phyloP scores from a whole-genome alignment of 1,140 invertebrate genomes.

The Magallana ariakensis region DNA sequence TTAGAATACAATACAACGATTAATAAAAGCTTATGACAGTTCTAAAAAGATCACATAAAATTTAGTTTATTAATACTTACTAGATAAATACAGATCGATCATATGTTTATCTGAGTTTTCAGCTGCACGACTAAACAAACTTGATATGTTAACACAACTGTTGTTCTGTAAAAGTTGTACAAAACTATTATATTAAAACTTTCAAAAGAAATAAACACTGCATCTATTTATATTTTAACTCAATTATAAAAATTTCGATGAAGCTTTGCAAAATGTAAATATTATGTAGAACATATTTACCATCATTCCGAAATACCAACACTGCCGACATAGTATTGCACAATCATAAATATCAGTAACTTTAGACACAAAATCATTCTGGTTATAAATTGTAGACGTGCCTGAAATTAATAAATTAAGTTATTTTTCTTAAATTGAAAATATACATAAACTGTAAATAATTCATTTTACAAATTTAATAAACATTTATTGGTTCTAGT shows the following conservation, averaged over 20 bases:
- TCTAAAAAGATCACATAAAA: too few species aligned
- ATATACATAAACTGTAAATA: too few species aligned
- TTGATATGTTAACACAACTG: background rate
- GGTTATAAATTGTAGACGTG: background rate
- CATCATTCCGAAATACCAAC: constrained; percentile 17
- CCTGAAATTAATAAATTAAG: background rate
- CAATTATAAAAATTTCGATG: too few species aligned
- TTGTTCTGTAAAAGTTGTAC: background rate
- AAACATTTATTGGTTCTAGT: too few species aligned
- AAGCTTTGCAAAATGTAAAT: too few species aligned
- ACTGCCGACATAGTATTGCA: background rate
- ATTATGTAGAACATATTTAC: background rate
- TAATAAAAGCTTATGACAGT: background rate
- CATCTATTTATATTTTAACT: too few species aligned
- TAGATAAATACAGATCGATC: background rate
- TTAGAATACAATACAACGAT: background rate
- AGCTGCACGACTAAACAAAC: background rate
- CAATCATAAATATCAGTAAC: background rate
- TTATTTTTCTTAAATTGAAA: too few species aligned
- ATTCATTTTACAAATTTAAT: too few species aligned
- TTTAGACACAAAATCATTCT: background rate
- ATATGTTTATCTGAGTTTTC: background rate
- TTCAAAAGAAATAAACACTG: too few species aligned
- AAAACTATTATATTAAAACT: background rate
- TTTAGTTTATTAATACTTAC: background rate